A percentile compares a stretch with the other conserved stretches of the same genome.
Evolutionary conservation across 2,888 invertebrate genomes (phyloP).

Genomic region (Campoplex nolae): DNA sequence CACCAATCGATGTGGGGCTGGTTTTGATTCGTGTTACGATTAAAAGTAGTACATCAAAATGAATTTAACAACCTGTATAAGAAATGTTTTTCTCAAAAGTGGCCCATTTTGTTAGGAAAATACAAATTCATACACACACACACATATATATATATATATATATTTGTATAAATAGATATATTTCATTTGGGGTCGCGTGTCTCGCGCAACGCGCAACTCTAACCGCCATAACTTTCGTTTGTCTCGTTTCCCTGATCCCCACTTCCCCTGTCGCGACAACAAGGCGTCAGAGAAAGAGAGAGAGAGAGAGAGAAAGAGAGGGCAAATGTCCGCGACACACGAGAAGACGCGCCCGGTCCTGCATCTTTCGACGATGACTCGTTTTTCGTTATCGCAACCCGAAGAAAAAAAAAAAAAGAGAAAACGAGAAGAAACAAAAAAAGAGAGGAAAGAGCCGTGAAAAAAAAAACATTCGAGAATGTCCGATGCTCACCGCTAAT

Average conservation of each 20-base stretch:
- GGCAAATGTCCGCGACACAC: slow-evolving; percentile 47
- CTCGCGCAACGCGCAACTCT: slow-evolving; percentile 39
- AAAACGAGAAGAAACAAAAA: not conserved
- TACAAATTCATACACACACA: not conserved
- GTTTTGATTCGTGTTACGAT: not conserved
- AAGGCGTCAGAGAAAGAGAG: slow-evolving; percentile 35
- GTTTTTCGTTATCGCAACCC: slow-evolving; percentile 62
- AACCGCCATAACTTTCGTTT: slow-evolving; percentile 35
- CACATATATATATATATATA: not conserved
- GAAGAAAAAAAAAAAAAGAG: slow-evolving; percentile 34
- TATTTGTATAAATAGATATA: not conserved
- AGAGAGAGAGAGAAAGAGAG: slow-evolving; percentile 37
- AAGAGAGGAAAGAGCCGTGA: slow-evolving; percentile 22
- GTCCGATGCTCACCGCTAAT: slow-evolving; percentile 58
- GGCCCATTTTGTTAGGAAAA: not conserved
- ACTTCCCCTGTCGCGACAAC: slow-evolving; percentile 46
- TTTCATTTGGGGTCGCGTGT: slow-evolving; percentile 43
- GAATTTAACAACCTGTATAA: not conserved
- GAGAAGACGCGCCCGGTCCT: slow-evolving; percentile 52
- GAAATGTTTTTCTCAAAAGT: not conserved
- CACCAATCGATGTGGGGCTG: not conserved
- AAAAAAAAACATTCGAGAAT: slow-evolving; percentile 34
- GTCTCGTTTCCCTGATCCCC: slow-evolving; percentile 11
- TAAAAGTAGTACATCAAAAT: not conserved
- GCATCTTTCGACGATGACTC: slow-evolving; percentile 65